Base-by-base conservation (phyloP, 2,888 invertebrate genomes). In the Machimus atricapillus region DNA sequence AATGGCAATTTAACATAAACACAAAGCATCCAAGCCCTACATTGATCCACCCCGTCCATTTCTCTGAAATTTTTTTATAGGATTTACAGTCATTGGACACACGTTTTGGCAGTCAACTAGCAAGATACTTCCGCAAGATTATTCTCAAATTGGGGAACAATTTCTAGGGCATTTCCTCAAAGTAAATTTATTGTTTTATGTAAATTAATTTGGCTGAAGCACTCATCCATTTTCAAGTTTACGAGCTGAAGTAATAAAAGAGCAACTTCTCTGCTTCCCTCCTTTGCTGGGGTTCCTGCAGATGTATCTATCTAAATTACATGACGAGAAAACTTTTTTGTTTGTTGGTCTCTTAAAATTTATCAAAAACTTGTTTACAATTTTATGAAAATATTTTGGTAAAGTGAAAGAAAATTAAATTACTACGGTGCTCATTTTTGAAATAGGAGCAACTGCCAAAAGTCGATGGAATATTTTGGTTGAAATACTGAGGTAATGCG, bases 181-280 rank as follows among this genome's bases (percentile, higher is more conserved):
- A 79, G 79, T 27, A 23, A 79, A 52, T 46, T 79, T 79, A 79
- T 79, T 31, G 79, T 27, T 79, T 79, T 79, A 79, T 79, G 52
- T 79, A 79, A 79, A 79, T 79, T 79, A 79, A 79, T 79, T 79
- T 79, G 52, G 23, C 52, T 79, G 79, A 79, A 79, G 27, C n/a
- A 79, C 46, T 79, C 79, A 79, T 79, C 79, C 27, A 79, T 79
- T 79, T 79, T 46, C n/a, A 40, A 43, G 40, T 40, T 79, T 79
- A 79, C 79, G 79, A 79, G 46, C 46, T 46, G 19, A 79, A 19
- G 46, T 79, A 79, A 79, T 79, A 79, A 40, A 79, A 79, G 46
- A 79, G 7, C 6, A 27, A 27, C 19, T 76, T 76, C 40, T 19
- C 40, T n/a, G 37, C 8, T 76, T 37, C 76, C 76, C 16, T 66